phyloP scores from a whole-genome alignment of 1,140 invertebrate genomes.

The Brachionus calyciflorus region DNA sequence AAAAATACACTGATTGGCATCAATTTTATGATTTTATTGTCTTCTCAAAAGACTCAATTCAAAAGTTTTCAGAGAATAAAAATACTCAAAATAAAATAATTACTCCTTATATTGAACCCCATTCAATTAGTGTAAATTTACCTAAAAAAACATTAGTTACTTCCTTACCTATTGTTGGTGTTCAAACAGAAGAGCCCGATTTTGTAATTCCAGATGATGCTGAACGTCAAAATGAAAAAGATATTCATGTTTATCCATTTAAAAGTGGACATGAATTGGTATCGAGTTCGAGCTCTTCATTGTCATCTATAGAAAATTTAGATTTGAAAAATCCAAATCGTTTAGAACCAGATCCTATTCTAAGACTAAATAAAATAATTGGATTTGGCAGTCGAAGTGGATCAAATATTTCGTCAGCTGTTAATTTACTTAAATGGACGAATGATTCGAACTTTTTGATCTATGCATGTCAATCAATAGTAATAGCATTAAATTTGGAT shows the following conservation, averaged over 20 bases:
- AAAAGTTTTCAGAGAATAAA: background rate
- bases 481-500: conserved; percentile 55
- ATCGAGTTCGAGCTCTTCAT: background rate
- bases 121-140: background rate
- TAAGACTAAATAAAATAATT: conserved; percentile 56
- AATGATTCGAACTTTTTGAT: conserved; percentile 53
- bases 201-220: conserved; percentile 27
- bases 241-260: conserved; percentile 15
- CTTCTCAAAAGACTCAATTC: conserved; percentile 47
- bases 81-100: background rate
- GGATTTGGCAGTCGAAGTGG: conserved; percentile 56
- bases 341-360: conserved; percentile 58
- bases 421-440: conserved; percentile 54
- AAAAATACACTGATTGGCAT: conserved; percentile 57
- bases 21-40: conserved; percentile 58
- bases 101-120: background rate
- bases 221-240: conserved; percentile 15
- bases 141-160: conserved; percentile 17
- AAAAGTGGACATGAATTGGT: conserved; percentile 8
- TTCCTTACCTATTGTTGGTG: background rate
- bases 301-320: background rate
- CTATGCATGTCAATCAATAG: conserved; percentile 59
- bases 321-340: background rate
- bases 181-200: background rate
- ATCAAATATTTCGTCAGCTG: background rate